Base-by-base conservation (phyloP, 2,113 vertebrate species). In the Podiceps cristatus region DNA sequence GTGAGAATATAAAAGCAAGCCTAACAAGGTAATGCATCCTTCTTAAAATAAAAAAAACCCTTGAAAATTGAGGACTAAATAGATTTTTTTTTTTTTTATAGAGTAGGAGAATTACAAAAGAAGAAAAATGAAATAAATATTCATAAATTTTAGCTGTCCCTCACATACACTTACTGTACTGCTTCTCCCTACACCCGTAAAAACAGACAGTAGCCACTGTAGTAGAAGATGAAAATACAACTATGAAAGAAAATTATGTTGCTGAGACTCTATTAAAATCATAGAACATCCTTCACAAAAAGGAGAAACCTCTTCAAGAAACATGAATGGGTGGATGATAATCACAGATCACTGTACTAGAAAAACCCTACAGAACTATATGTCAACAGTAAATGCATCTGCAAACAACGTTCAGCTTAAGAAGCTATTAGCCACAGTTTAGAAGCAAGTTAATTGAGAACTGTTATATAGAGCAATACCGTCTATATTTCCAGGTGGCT, bases 71-170 rank as follows among this genome's bases (percentile, higher is more conserved):
- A 71, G 52, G 69, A 35, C 15, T 80, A 94, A 77, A 83, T 33
- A 60, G 78, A 72, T 29, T 56, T 94, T 49, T 47, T 47, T 47
- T 47, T 24, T 86, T 42, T 52, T 9, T 22, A 71, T 73, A 58
- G 71, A 82, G 73, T 69, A 68, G 33, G 63, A 58, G 72, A 81
- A 90, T 86, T 93, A 63, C 49, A 80, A 31, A 66, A 83, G 86
- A 84, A 71, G 27, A 75, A 63, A 71, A 66, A 56, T 78, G 37
- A 94, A 95, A 93, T 78, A 94, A 95, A 93, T 78, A 94, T 77
- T 92, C 66, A 13, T 66, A 20, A 12, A 17, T 45, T 47, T 37
- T 74, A 80, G 12, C 44, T 31, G 28, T 45, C 66, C 45, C 80
- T 69, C 44, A 50, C 37, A 18, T 11, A 4, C 6, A 67, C 31